Conservation (phyloP, 1,140 invertebrate species). For the Uloborus diversus region DNA sequence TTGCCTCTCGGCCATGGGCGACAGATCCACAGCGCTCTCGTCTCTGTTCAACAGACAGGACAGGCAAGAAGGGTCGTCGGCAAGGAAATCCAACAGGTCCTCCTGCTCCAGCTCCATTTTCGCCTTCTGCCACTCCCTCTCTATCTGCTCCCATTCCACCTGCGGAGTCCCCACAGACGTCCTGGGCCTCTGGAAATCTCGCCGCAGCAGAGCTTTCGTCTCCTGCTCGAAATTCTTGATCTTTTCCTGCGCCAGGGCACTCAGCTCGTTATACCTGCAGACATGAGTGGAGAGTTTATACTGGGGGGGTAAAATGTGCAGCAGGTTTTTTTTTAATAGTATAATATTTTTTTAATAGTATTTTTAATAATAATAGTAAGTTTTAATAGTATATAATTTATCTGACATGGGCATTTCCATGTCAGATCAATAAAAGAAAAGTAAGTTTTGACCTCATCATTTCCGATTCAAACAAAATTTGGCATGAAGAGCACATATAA, state of each 20-base stretch:
- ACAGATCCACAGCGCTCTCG: background rate
- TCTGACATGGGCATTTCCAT: too few relatives aligned
- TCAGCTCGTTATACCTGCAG: slow-evolving; percentile 72
- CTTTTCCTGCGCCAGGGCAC: slow-evolving; percentile 72
- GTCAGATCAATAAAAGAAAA: too few relatives aligned
- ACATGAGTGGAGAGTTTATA: too few relatives aligned
- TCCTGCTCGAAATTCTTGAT: slow-evolving; percentile 77
- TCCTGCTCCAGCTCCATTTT: slow-evolving; percentile 74
- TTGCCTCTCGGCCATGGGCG: background rate
- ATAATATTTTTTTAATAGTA: too few relatives aligned
- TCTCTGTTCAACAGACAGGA: slow-evolving; percentile 20
- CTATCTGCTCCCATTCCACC: slow-evolving; percentile 71
- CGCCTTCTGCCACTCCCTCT: slow-evolving; percentile 72
- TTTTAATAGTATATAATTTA: too few relatives aligned
- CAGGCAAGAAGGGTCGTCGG: slow-evolving; percentile 66
- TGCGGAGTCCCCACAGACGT: slow-evolving; percentile 66
- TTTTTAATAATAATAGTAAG: too few relatives aligned
- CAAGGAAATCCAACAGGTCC: slow-evolving; percentile 70
- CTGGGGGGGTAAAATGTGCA: too few relatives aligned
- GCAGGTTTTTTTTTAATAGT: too few relatives aligned
- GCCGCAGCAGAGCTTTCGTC: slow-evolving; percentile 74
- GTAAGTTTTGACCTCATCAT: too few relatives aligned
- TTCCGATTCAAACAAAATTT: too few relatives aligned
- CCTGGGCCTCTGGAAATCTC: slow-evolving; percentile 64
- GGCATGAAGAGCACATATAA: too few relatives aligned